Evolutionary conservation across 2,113 vertebrate genomes (phyloP).

Genomic region (Carassius carassius): DNA sequence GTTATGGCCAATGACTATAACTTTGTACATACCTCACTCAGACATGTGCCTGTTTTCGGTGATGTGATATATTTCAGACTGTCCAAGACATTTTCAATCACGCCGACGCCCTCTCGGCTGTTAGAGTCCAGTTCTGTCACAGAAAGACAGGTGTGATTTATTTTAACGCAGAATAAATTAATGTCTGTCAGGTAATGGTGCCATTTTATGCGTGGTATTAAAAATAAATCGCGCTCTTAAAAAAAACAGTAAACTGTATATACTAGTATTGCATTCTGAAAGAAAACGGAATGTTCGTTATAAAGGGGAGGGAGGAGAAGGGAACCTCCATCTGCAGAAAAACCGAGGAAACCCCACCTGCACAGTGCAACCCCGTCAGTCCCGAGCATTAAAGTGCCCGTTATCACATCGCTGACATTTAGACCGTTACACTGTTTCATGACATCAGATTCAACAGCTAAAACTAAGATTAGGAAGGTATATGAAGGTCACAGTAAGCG

Average conservation of each 20-base stretch:
- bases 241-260: not conserved
- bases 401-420: not conserved
- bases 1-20: too few relatives aligned
- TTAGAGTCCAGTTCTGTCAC: not conserved
- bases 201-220: not conserved
- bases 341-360: conserved; percentile 53
- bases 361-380: conserved; percentile 50
- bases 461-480: not conserved
- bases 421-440: not conserved
- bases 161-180: not conserved
- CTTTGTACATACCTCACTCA: too few relatives aligned
- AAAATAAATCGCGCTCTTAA: not conserved
- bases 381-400: conserved; percentile 19
- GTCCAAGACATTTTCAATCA: too few relatives aligned
- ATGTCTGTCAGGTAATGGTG: not conserved
- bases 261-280: not conserved
- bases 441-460: not conserved
- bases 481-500: not conserved
- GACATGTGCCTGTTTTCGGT: too few relatives aligned
- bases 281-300: not conserved
- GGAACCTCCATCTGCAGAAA: conserved; percentile 51
- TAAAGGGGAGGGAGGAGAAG: not conserved
- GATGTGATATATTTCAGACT: too few relatives aligned
- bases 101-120: too few relatives aligned
- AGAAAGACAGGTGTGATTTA: not conserved